Base-by-base conservation (phyloP, 2,888 invertebrate species). In the Cosmia pyralina region DNA sequence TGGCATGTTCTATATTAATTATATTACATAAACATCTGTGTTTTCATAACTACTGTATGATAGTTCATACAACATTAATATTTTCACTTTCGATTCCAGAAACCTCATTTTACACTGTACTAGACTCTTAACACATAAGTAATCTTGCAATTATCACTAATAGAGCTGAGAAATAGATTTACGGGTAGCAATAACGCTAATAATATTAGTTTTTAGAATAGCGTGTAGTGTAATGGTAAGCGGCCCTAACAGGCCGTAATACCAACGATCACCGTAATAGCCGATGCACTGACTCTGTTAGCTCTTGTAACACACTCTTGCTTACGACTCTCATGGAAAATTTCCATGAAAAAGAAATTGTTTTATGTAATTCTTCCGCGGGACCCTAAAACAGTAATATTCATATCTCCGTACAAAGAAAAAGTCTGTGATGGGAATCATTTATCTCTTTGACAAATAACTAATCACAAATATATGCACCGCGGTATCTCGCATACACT, bases 391-490 rank as follows among this genome's bases (percentile, higher is more conserved):
- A 55, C 34, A 19, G 15, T 62, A 13, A 75, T 58, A 11, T 28
- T 57, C 28, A 41, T 55, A 72, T 57, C 53, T 50, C 17, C 38
- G 11, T 55, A 68, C 46, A 63, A 69, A 71, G 72, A 80, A 80
- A 79, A 72, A 59, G 52, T 60, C 22, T 1, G 28, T 58, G 67
- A 65, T 68, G 17, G 34, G 13, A 57, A 65, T 50, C 53, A 83
- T 83, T 88, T 83, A 83, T 88, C 80, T 83, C 60, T 59, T 53
- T 68, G 79, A 86, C 85, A 86, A 80, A 86, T 79, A 83, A 72
- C 77, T 77, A 77, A 84, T 77, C 68, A 79, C 72, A 73, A 53
- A 70, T 60, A 75, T 74, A 73, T 75, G 71, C 75, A 74, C 62
- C 60, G 34, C 34, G 34, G 53, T 68, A 79, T 79, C 76, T 77